Base-by-base conservation (phyloP, 2,797 vertebrate genomes). In the Chelmon rostratus region DNA sequence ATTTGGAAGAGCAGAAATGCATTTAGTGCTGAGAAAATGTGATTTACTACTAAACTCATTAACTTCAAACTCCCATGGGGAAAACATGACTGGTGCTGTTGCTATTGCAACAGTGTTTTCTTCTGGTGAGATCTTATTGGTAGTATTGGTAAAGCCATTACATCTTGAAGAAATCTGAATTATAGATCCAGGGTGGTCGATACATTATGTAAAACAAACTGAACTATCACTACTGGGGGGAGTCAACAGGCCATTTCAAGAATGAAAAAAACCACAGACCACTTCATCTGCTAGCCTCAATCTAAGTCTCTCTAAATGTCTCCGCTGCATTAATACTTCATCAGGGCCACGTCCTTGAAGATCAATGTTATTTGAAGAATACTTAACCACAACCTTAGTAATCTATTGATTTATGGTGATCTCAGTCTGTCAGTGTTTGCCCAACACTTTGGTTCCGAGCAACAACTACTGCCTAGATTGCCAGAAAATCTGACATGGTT, bases 91-190 rank as follows among this genome's bases (percentile, higher is more conserved):
- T 58, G 62, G 16, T 74, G 54, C 44, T 62, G 44, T 19, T 58
- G 50, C 52, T 21, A 31, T 35, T 54, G 52, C 42, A 56, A 42
- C 38, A 8, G 37, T 4, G 15, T 52, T 84, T 72, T 71, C 69
- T 63, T 69, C 31, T 72, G 21, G 62, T 59, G 12, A 79, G 49
- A 74, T 46, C 49, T 15, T 67, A 75, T 84, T 44, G 80, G 40
- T 31, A 23, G 72, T 73, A 87, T 74, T 59, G 84, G 40, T 79
- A 87, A 92, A 90, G 28, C 53, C 61, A 89, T 89, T 84, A 88
- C 12, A 76, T 75, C 38, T 52, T 9, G 23, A 84, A 16, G 68
- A 53, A 79, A 89, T 80, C 71, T 83, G 40, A 79, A 89, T 91
- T 82, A 89, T 76, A 70, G 72, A 89, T 67, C 57, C 42, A 52